phyloP scores from a whole-genome alignment of 2,888 invertebrate species.

The Polyommatus icarus region DNA sequence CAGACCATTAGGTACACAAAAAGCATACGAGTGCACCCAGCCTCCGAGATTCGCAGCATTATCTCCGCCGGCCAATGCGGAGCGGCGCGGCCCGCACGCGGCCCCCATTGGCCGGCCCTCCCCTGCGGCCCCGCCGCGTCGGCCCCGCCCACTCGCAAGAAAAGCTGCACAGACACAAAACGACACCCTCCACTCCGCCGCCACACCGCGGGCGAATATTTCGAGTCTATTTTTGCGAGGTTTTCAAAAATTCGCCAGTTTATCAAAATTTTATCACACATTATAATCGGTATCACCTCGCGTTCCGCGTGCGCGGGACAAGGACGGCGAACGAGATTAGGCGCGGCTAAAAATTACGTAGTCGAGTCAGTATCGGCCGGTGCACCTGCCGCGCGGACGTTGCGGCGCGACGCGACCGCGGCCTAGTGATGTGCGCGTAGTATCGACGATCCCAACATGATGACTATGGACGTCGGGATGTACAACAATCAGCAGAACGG shows the following conservation, averaged over 20 bases:
- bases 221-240: constrained; percentile 49
- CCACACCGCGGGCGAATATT: constrained; percentile 54
- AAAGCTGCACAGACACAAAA: constrained; percentile 59
- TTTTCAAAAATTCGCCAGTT: constrained; percentile 56
- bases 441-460: constrained; percentile 80
- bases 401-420: constrained; percentile 36
- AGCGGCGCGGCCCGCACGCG: constrained; percentile 46
- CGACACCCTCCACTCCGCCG: constrained; percentile 58
- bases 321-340: constrained; percentile 62
- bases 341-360: constrained; percentile 64
- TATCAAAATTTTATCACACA: constrained; percentile 34
- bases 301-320: constrained; percentile 49
- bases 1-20: constrained; percentile 58
- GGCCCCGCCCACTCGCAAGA: constrained; percentile 73
- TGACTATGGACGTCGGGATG: constrained; percentile 92
- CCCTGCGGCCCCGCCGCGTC: constrained; percentile 73
- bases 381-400: constrained; percentile 67
- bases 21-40: constrained; percentile 66
- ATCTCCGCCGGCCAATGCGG: constrained; percentile 71
- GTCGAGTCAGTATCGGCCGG: constrained; percentile 67
- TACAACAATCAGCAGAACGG: constrained; percentile 84
- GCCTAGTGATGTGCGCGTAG: constrained; percentile 71
- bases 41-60: constrained; percentile 78
- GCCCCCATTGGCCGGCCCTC: constrained; percentile 54
- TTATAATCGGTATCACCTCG: constrained; percentile 52